Conservation (phyloP, 1,140 invertebrate species). For the Gryllus bimaculatus region DNA sequence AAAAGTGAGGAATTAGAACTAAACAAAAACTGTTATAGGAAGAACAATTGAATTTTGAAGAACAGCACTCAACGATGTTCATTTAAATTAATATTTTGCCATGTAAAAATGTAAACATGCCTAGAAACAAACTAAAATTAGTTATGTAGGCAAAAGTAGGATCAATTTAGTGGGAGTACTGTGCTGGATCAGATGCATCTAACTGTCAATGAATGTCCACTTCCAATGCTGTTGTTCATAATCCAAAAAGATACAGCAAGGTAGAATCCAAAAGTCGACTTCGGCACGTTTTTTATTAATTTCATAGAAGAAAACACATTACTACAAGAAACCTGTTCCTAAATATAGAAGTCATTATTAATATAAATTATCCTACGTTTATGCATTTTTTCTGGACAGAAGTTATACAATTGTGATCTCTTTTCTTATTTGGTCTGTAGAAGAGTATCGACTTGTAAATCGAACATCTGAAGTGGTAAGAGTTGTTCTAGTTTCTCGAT, state of each 20-base stretch:
- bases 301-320: background rate
- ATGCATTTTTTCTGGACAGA: no score
- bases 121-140: background rate
- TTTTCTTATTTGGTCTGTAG: no score
- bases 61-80: background rate
- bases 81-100: background rate
- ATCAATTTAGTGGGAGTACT: background rate
- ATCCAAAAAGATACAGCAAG: background rate
- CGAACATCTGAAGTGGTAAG: no score
- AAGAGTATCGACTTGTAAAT: no score
- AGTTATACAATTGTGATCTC: no score
- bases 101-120: background rate
- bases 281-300: background rate
- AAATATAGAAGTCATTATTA: no score
- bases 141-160: background rate
- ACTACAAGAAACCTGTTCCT: no score
- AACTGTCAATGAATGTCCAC: background rate
- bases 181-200: background rate
- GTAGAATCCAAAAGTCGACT: background rate
- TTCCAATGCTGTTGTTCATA: background rate
- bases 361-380: no score
- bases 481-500: no score
- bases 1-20: background rate
- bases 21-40: background rate
- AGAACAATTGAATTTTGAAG: background rate